A percentile compares a stretch with the other conserved stretches of the same genome.
phyloP scores from a whole-genome alignment of 2,113 vertebrate genomes.

The Tichodroma muraria region DNA sequence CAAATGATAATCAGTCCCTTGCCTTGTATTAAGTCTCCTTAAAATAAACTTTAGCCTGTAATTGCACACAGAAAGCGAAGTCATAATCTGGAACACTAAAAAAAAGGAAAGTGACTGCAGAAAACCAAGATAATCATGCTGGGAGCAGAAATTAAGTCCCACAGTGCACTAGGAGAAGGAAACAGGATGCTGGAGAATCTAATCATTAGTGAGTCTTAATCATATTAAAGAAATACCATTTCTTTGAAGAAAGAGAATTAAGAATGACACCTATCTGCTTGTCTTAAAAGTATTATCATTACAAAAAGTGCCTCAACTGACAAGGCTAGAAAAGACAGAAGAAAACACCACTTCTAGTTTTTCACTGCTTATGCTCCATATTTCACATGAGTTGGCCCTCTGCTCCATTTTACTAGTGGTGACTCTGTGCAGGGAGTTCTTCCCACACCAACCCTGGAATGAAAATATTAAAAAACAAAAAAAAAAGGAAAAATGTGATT shows the following conservation, averaged over 20 bases:
- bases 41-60: neutral
- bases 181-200: neutral
- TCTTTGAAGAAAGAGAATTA: neutral
- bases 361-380: neutral
- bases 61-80: neutral
- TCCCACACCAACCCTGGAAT: neutral
- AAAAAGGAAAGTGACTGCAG: neutral
- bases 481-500: neutral
- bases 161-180: neutral
- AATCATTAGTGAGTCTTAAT: neutral
- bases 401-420: neutral
- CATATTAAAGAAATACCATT: neutral
- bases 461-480: neutral
- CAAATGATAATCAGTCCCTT: neutral
- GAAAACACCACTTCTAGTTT: neutral
- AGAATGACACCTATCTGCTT: neutral
- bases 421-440: neutral
- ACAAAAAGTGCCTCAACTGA: neutral
- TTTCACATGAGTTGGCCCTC: neutral
- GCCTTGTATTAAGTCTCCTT: neutral
- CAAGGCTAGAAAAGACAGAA: neutral
- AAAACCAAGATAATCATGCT: neutral
- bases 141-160: neutral
- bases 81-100: neutral
- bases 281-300: neutral